Evolutionary conservation across 2,113 vertebrate genomes (phyloP).

Genomic region (Nerophis ophidion): DNA sequence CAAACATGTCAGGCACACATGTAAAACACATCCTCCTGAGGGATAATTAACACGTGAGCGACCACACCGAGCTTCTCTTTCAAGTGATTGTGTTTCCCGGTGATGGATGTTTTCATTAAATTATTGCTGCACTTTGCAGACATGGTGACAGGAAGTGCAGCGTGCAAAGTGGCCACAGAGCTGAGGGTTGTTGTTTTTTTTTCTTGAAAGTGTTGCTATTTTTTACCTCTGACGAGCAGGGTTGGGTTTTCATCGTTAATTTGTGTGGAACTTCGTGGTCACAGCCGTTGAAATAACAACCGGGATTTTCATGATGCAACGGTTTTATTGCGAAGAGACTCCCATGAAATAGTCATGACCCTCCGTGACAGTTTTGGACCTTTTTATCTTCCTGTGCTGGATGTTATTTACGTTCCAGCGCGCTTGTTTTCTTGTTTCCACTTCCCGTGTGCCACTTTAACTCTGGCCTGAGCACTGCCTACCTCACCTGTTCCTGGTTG

Average conservation of each 20-base stretch:
- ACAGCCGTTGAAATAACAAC: too few species aligned
- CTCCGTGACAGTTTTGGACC: too few species aligned
- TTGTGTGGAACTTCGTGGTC: not conserved
- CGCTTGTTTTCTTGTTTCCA: too few species aligned
- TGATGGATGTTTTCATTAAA: conserved; percentile 62
- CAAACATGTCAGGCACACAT: conserved; percentile 21
- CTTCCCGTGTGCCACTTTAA: too few species aligned
- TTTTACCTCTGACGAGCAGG: conserved; percentile 10
- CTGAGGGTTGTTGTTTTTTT: conserved; percentile 19
- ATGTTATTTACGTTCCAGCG: too few species aligned
- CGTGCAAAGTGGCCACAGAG: conserved; percentile 6
- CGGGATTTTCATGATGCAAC: too few species aligned
- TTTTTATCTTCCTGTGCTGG: too few species aligned
- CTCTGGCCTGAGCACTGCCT: too few species aligned
- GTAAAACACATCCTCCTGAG: conserved; percentile 53
- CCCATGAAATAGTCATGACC: too few species aligned
- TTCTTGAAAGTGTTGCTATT: conserved; percentile 40
- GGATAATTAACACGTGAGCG: conserved; percentile 64
- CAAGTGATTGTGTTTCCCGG: conserved; percentile 33
- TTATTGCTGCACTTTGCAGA: conserved; percentile 46
- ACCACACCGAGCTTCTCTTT: conserved; percentile 36
- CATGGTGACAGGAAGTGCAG: conserved; percentile 22
- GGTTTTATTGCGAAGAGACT: too few species aligned
- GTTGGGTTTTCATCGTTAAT: not conserved
- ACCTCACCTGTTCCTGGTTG: too few species aligned